Conservation (phyloP, 2,888 invertebrate species). For the Halocaridina rubra region DNA sequence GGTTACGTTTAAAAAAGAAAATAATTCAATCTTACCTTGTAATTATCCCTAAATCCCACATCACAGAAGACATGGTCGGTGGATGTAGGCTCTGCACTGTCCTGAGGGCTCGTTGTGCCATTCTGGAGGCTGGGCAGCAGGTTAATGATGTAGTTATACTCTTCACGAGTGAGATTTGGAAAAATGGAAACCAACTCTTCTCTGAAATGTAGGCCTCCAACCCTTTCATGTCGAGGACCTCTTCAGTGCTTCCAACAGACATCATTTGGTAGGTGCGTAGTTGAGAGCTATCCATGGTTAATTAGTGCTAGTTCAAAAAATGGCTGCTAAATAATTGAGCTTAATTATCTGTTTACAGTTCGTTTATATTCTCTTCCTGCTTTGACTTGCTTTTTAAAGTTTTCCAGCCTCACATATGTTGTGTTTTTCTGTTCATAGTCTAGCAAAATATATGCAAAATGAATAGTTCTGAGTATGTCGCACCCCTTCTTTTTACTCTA, state of each 20-base stretch:
- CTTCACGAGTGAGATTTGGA: slow-evolving; percentile 34
- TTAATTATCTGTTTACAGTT: no score
- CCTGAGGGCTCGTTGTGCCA: neutral
- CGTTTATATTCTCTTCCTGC: no score
- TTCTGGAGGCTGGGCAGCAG: neutral
- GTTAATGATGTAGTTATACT: slow-evolving; percentile 4
- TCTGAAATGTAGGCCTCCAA: slow-evolving; percentile 31
- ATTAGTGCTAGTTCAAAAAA: neutral
- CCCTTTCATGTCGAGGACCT: slow-evolving; percentile 8
- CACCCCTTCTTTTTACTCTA: no score
- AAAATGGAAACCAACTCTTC: slow-evolving; percentile 26
- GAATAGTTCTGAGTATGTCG: no score
- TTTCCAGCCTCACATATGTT: no score
- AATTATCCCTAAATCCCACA: slow-evolving; percentile 40
- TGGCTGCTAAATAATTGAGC: no score
- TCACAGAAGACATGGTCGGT: slow-evolving; percentile 34
- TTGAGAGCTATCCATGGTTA: neutral
- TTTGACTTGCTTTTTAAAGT: neutral
- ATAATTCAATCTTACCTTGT: slow-evolving; percentile 38
- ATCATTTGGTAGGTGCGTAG: slow-evolving; percentile 16
- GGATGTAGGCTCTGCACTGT: neutral
- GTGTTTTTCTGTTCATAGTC: no score
- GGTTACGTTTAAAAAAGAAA: no score
- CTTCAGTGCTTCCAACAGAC: slow-evolving; percentile 13
- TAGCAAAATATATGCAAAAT: no score